Conservation (phyloP, 1,140 invertebrate genomes). For the Anthonomus grandis region DNA sequence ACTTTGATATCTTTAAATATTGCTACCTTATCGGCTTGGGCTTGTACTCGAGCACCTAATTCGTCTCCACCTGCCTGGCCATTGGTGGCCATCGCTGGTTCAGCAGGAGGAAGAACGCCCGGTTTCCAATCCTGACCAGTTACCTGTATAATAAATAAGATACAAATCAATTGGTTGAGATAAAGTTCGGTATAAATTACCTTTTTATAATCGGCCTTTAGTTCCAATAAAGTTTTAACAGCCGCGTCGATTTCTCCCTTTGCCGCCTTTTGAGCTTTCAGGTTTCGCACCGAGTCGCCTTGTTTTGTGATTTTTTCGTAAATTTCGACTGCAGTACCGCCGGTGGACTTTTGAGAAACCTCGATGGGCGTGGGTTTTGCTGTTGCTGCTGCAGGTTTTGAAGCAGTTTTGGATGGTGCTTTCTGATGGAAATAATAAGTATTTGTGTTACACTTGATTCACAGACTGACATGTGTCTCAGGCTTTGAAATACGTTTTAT, state of each 20-base stretch:
- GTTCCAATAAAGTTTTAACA: slow-evolving; percentile 63
- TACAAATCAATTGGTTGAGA: no score
- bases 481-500: no score
- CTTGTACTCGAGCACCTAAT: slow-evolving; percentile 58
- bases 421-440: no score
- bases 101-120: slow-evolving; percentile 38
- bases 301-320: slow-evolving; percentile 56
- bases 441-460: no score
- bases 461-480: no score
- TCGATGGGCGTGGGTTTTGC: no score
- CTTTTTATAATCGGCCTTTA: slow-evolving; percentile 80
- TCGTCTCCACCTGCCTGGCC: slow-evolving; percentile 27
- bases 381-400: slow-evolving; percentile 4
- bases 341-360: not conserved
- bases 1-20: not conserved
- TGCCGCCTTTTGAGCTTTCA: slow-evolving; percentile 62
- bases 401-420: no score
- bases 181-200: no score
- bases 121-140: slow-evolving; percentile 43
- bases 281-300: slow-evolving; percentile 66
- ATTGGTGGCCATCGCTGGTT: not conserved
- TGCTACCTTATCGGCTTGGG: slow-evolving; percentile 69
- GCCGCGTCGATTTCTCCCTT: slow-evolving; percentile 60
- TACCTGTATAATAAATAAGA: not conserved
- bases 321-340: slow-evolving; percentile 25